A percentile compares a stretch with the other conserved stretches of the same genome.
Conservation (phyloP, 2,113 vertebrate genomes). For the Dipodomys stephensi region DNA sequence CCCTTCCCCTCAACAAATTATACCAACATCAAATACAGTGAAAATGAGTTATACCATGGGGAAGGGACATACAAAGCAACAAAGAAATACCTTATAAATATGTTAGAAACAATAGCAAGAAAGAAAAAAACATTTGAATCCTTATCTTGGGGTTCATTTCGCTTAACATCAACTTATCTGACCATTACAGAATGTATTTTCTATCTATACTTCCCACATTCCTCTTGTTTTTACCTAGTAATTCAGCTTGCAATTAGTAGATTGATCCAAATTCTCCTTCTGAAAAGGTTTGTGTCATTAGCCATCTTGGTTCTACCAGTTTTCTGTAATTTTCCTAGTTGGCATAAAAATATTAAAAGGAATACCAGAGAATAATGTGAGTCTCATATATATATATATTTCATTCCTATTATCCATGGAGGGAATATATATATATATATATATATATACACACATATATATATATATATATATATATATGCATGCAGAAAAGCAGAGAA, state of each 20-base stretch:
- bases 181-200: not conserved
- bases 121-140: too few relatives aligned
- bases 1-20: too few relatives aligned
- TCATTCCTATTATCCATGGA: not conserved
- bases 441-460: too few relatives aligned
- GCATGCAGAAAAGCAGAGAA: not conserved
- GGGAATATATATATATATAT: too few relatives aligned
- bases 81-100: too few relatives aligned
- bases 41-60: too few relatives aligned
- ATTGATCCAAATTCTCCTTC: not conserved
- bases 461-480: too few relatives aligned
- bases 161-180: too few relatives aligned
- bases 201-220: not conserved
- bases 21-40: too few relatives aligned
- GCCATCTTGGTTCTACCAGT: not conserved
- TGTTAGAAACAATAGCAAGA: too few relatives aligned
- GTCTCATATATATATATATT: not conserved
- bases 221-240: not conserved
- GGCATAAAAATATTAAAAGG: not conserved
- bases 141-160: too few relatives aligned
- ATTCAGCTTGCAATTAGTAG: not conserved
- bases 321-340: not conserved
- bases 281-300: not conserved
- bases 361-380: not conserved
- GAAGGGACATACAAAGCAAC: too few relatives aligned